Conservation (phyloP, 2,797 vertebrate genomes). For the Enteromius argenteus region DNA sequence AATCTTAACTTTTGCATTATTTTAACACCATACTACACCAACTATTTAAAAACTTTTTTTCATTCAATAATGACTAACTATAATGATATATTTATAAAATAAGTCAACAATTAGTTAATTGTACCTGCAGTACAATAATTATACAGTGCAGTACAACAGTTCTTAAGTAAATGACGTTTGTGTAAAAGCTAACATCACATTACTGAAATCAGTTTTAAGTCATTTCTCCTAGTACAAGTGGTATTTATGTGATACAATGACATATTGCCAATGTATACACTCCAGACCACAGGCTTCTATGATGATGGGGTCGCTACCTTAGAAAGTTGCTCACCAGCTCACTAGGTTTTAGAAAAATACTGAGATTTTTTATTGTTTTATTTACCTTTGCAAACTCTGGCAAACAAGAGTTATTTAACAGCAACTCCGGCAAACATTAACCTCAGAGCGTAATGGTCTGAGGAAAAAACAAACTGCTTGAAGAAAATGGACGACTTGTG, state of each 20-base stretch:
- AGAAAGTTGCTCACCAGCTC: not conserved
- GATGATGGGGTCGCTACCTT: not conserved
- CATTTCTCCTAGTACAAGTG: not conserved
- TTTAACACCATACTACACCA: not conserved
- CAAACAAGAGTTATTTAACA: not conserved
- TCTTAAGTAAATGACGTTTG: not conserved
- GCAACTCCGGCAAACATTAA: constrained; percentile 3
- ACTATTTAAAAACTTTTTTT: not conserved
- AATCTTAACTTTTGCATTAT: not conserved
- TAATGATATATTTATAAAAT: not conserved
- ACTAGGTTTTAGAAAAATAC: not conserved
- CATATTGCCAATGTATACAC: not conserved
- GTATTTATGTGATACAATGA: no score
- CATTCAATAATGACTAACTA: not conserved
- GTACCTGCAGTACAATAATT: not conserved
- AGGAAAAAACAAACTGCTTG: not conserved
- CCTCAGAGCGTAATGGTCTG: not conserved
- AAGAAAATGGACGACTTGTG: not conserved
- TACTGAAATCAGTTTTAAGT: not conserved
- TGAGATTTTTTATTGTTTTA: not conserved
- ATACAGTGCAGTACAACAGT: not conserved
- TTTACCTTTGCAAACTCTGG: not conserved
- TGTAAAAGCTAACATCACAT: not conserved
- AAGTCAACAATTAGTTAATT: not conserved
- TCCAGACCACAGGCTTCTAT: not conserved